Conservation (phyloP, 2,888 invertebrate species). For the Selenia dentaria region DNA sequence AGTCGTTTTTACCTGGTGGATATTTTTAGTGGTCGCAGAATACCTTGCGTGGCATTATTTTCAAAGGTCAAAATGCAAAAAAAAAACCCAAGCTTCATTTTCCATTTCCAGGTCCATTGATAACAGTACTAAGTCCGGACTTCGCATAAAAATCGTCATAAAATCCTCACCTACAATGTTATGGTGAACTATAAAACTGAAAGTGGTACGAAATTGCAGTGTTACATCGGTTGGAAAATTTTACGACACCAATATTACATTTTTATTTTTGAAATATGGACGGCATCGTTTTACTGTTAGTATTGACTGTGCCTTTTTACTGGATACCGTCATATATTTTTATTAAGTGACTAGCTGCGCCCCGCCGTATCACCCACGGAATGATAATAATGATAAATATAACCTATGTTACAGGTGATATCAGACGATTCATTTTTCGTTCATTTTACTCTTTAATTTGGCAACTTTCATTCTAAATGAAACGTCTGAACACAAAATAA, state of each 20-base stretch:
- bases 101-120: background rate
- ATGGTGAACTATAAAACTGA: slow-evolving; percentile 27
- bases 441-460: too few species aligned
- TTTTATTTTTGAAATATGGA: slow-evolving; percentile 20
- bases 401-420: too few species aligned
- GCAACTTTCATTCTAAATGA: too few species aligned
- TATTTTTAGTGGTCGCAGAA: too few species aligned
- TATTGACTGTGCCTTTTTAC: slow-evolving; percentile 5
- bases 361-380: too few species aligned
- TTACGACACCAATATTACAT: slow-evolving; percentile 20
- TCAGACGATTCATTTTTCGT: too few species aligned
- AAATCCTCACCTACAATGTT: slow-evolving; percentile 32
- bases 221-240: slow-evolving; percentile 22
- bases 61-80: slow-evolving; percentile 17
- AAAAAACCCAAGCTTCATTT: slow-evolving; percentile 4
- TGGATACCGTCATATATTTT: background rate
- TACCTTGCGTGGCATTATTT: too few species aligned
- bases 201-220: slow-evolving; percentile 26
- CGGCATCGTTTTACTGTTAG: slow-evolving; percentile 8
- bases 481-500: too few species aligned
- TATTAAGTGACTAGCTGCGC: background rate
- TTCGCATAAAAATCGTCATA: slow-evolving; percentile 30
- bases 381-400: too few species aligned
- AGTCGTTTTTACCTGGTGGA: too few species aligned
- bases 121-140: slow-evolving; percentile 4